These are phyloP conservation scores for Eupithecia subumbrata DNA, from an alignment of 2,888 invertebrate genomes.

Conservation along the genomic window DNA sequence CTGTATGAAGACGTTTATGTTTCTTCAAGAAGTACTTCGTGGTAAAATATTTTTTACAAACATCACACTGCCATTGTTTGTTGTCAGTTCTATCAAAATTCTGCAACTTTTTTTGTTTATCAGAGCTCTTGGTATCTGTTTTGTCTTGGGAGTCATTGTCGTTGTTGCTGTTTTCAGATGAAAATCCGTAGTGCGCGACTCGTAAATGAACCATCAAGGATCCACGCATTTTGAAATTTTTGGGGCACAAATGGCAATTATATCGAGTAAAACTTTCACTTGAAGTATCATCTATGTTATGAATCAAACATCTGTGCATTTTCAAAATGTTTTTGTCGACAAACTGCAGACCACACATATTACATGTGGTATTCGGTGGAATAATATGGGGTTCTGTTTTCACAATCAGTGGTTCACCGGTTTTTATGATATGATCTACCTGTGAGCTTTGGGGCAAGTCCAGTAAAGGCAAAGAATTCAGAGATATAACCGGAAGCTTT, in stretches of 20 bases:
- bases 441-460: conserved; percentile 58
- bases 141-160: conserved; percentile 46
- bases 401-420: conserved; percentile 55
- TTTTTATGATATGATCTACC: conserved; percentile 51
- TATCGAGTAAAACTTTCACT: conserved; percentile 77
- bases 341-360: conserved; percentile 89
- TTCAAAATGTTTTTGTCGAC: conserved; percentile 87
- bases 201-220: conserved; percentile 92
- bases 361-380: conserved; percentile 78
- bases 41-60: conserved; percentile 92
- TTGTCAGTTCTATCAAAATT: conserved; percentile 80
- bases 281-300: conserved; percentile 75
- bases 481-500: conserved; percentile 72
- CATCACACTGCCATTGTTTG: conserved; percentile 94
- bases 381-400: conserved; percentile 61
- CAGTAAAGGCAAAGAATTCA: conserved; percentile 69
- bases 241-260: conserved; percentile 90
- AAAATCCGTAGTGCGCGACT: conserved; percentile 89
- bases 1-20: conserved; percentile 93
- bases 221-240: conserved; percentile 92
- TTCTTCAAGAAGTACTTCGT: conserved; percentile 95
- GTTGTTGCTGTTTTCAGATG: conserved; percentile 55
- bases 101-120: conserved; percentile 52
- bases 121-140: conserved; percentile 45
- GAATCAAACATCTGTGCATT: conserved; percentile 90